phyloP scores from a whole-genome alignment of 2,113 vertebrate species.

The Ceyx melanurus region DNA sequence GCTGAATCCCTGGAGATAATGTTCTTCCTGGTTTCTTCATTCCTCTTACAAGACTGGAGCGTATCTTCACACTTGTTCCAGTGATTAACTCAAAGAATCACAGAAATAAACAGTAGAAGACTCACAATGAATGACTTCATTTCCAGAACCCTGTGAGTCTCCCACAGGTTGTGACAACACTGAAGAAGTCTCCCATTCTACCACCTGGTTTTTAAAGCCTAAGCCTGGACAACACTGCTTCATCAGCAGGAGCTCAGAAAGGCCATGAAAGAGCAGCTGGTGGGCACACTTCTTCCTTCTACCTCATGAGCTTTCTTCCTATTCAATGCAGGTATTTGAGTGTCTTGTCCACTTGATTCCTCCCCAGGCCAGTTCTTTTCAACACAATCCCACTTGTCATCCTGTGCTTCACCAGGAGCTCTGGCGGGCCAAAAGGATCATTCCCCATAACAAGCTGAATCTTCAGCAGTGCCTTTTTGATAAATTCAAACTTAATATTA shows the following conservation, averaged over 20 bases:
- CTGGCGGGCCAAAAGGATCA: neutral
- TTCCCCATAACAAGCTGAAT: neutral
- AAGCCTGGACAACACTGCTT: neutral
- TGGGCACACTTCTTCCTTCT: neutral
- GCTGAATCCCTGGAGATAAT: neutral
- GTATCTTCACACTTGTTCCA: neutral
- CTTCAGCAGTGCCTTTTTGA: neutral
- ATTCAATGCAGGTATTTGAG: neutral
- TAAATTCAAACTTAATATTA: neutral
- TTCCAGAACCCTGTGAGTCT: neutral
- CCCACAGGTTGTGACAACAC: neutral
- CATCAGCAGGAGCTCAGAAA: neutral
- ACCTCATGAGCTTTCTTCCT: neutral
- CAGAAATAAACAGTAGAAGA: neutral
- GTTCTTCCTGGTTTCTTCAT: neutral
- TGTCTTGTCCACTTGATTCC: neutral
- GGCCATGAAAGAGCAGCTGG: neutral
- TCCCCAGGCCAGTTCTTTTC: neutral
- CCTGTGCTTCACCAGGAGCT: neutral
- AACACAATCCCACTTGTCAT: neutral
- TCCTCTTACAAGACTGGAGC: neutral
- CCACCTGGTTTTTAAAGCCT: neutral
- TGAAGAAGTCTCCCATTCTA: neutral
- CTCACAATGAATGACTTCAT: neutral
- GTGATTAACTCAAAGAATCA: neutral